phyloP scores from a whole-genome alignment of 2,797 vertebrate genomes.

The Brachyrhaphis roseni region DNA sequence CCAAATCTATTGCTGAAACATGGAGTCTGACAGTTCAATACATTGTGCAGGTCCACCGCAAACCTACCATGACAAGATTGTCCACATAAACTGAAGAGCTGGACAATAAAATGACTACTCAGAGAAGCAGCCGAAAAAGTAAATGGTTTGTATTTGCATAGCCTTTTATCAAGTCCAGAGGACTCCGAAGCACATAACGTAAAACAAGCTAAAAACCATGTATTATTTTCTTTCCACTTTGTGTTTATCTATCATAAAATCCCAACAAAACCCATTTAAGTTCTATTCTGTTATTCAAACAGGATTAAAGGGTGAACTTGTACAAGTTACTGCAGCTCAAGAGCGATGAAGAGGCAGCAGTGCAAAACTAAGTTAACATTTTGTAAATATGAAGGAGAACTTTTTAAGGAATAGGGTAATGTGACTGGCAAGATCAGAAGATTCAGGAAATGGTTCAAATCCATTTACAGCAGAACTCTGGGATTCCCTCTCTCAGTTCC shows the following conservation, averaged over 20 bases:
- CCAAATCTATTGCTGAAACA: neutral
- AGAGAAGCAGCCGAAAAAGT: neutral
- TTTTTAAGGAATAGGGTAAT: slow-evolving; percentile 19
- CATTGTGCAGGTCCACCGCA: neutral
- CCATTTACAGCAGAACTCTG: slow-evolving; percentile 63
- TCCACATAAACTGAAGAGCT: neutral
- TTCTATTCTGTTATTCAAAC: neutral
- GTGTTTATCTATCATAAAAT: neutral
- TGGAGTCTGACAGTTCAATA: neutral
- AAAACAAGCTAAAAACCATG: neutral
- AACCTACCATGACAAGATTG: neutral
- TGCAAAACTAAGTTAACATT: slow-evolving; percentile 6
- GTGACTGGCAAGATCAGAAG: slow-evolving; percentile 39
- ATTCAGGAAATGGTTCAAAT: slow-evolving; percentile 41
- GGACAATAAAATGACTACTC: neutral
- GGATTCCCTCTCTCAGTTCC: slow-evolving; percentile 42
- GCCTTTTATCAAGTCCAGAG: no score
- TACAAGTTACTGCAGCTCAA: neutral
- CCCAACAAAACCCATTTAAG: neutral
- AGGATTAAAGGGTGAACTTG: neutral
- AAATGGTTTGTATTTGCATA: no score
- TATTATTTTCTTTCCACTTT: neutral
- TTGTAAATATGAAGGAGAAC: neutral
- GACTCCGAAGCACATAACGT: no score
- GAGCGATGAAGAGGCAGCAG: slow-evolving; percentile 2